Conservation (phyloP, 2,888 invertebrate genomes). For the Anthophora plumipes region DNA sequence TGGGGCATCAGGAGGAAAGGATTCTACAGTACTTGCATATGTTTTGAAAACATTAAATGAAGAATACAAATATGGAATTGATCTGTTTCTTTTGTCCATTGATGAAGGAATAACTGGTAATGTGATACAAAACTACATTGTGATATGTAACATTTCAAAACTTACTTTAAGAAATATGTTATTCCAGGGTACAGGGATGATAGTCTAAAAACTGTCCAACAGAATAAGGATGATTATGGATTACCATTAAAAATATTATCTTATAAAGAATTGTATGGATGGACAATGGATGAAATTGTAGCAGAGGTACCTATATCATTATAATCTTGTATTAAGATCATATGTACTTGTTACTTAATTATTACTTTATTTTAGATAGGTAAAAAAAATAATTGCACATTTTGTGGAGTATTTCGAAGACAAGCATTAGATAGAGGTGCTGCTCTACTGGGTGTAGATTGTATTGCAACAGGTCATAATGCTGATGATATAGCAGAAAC, state of each 20-base stretch:
- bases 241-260: slow-evolving; percentile 97
- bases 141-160: slow-evolving; percentile 5
- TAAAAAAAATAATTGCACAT: slow-evolving; percentile 98
- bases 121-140: slow-evolving; percentile 4
- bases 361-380: slow-evolving; percentile 86
- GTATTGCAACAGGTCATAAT: slow-evolving; percentile 98
- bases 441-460: slow-evolving; percentile 93
- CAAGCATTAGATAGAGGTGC: slow-evolving; percentile 99
- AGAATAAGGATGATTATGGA: slow-evolving; percentile 96
- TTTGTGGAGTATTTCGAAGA: slow-evolving; percentile 97
- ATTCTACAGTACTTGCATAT: slow-evolving; percentile 98
- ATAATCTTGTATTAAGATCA: slow-evolving; percentile 1
- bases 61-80: slow-evolving; percentile 94
- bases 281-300: slow-evolving; percentile 99
- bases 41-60: slow-evolving; percentile 96
- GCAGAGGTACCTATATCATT: slow-evolving; percentile 86
- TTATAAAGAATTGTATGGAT: slow-evolving; percentile 98
- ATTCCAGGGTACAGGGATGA: slow-evolving; percentile 94
- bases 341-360: neutral
- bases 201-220: slow-evolving; percentile 97
- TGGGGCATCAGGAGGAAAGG: slow-evolving; percentile 97
- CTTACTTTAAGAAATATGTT: neutral
- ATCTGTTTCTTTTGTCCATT: slow-evolving; percentile 96
- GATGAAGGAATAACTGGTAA: slow-evolving; percentile 98
- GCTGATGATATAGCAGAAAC: slow-evolving; percentile 99